Evolutionary conservation across 2,888 invertebrate genomes (phyloP).

Genomic region (Drosophila sordidula): DNA sequence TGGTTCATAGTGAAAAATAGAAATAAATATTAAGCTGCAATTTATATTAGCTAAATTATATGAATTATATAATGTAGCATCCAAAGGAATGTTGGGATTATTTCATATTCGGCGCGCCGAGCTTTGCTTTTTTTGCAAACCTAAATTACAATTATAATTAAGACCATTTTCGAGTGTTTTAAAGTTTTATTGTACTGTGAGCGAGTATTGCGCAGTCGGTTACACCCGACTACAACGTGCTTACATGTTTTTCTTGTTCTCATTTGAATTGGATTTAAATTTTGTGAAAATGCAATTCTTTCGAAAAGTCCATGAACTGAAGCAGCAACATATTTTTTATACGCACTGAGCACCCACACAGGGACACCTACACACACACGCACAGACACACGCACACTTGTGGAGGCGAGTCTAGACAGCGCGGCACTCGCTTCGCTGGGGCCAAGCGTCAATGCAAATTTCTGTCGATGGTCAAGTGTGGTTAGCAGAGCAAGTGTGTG

Average conservation of each 20-base stretch:
- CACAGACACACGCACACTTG: slow-evolving; percentile 1
- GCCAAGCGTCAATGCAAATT: slow-evolving; percentile 27
- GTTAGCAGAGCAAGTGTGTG: slow-evolving; percentile 15
- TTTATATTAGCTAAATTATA: too few species aligned
- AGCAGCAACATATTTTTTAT: slow-evolving; percentile 18
- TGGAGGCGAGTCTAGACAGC: slow-evolving; percentile 30
- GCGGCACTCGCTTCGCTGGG: neutral
- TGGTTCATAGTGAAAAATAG: too few species aligned
- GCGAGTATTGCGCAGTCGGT: too few species aligned
- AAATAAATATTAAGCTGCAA: too few species aligned
- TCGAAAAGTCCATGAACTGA: neutral
- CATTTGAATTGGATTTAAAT: slow-evolving; percentile 24
- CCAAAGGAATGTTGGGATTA: too few species aligned
- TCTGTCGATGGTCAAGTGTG: slow-evolving; percentile 55
- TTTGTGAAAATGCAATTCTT: slow-evolving; percentile 17
- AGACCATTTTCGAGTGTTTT: too few species aligned
- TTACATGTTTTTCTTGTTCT: neutral
- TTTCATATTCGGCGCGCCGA: too few species aligned
- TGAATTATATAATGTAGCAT: too few species aligned
- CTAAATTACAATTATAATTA: too few species aligned
- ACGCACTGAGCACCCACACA: slow-evolving; percentile 1
- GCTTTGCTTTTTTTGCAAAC: too few species aligned
- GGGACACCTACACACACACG: slow-evolving; percentile 2
- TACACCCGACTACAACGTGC: too few species aligned
- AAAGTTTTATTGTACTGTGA: too few species aligned